These are phyloP conservation scores for Sminthurinus signatus DNA, from an alignment of 1,140 invertebrate species.

Conservation along the genomic window DNA sequence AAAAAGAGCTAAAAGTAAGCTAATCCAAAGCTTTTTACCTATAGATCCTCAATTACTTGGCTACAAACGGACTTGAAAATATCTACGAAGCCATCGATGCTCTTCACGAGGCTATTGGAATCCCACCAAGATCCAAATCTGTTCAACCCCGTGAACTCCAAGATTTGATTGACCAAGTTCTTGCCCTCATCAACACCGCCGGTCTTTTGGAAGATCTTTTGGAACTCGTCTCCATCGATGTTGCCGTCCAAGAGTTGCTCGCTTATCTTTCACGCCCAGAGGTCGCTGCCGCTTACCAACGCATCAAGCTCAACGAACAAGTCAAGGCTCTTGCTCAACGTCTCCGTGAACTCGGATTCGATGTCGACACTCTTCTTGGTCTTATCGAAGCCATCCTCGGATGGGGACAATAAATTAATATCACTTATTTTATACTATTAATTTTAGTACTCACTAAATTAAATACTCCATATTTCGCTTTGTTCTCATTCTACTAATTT, in stretches of 20 bases:
- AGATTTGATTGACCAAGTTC: neutral
- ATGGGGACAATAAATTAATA: too few relatives aligned
- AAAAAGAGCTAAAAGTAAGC: too few relatives aligned
- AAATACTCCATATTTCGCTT: too few relatives aligned
- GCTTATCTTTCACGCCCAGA: neutral
- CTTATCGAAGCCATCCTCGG: neutral
- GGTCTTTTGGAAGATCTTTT: neutral
- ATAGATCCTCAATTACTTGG: neutral
- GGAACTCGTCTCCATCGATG: neutral
- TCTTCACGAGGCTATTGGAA: neutral
- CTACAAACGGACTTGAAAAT: neutral
- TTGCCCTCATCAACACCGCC: neutral
- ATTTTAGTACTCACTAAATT: too few relatives aligned
- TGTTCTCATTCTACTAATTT: too few relatives aligned
- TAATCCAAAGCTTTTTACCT: too few relatives aligned
- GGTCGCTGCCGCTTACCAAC: neutral
- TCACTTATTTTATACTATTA: too few relatives aligned
- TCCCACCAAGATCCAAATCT: neutral
- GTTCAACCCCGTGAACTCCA: neutral
- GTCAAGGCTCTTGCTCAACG: neutral
- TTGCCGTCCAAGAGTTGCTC: neutral
- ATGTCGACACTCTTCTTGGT: neutral
- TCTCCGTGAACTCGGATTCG: neutral
- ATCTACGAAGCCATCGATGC: neutral
- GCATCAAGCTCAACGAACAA: neutral